Base-by-base conservation (phyloP, 1,140 invertebrate species). In the Agraylea sexmaculata region DNA sequence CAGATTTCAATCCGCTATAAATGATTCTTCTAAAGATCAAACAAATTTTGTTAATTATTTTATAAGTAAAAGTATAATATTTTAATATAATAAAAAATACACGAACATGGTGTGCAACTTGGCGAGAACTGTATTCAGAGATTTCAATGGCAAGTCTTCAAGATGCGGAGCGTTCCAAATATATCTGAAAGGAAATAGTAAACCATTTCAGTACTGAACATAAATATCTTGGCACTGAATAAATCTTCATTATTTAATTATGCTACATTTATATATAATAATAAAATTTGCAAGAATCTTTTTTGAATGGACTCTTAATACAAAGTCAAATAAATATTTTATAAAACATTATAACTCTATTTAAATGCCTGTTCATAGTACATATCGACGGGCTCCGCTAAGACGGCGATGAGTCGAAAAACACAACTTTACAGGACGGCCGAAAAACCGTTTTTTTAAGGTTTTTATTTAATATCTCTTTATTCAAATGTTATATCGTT, bases 131-230 rank as follows among this genome's bases (percentile, higher is more conserved):
- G 42, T 42, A 8, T 27, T 19, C 19, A 48, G 15, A 11, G 44
- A 18, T 13, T 44, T 29, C 15, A 42, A 18, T 3, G 46, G 46
- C 13, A 48, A 29, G 8, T 42, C 37, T 28, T 23, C 21, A n/a
- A 48, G 35, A 11, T 37, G 34, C 8, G 46, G 42, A 2, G 38
- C 42, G 10, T 39, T 44, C 46, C 42, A 48, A 25, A 48, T 38
- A 20, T 48, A 48, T 22, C 46, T 48, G 16, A 23, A 27, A n/a
- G n/a, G n/a, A n/a, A n/a, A n/a, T n/a, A n/a, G n/a, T n/a, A n/a
- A n/a, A n/a, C n/a, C n/a, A n/a, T n/a, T n/a, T n/a, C n/a, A n/a
- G n/a, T n/a, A n/a, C n/a, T n/a, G n/a, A n/a, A n/a, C n/a, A n/a
- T n/a, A n/a, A n/a, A n/a, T n/a, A n/a, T n/a, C n/a, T n/a, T n/a